These are phyloP conservation scores for Falco biarmicus DNA, from an alignment of 2,797 vertebrate genomes.

Conservation along the genomic window DNA sequence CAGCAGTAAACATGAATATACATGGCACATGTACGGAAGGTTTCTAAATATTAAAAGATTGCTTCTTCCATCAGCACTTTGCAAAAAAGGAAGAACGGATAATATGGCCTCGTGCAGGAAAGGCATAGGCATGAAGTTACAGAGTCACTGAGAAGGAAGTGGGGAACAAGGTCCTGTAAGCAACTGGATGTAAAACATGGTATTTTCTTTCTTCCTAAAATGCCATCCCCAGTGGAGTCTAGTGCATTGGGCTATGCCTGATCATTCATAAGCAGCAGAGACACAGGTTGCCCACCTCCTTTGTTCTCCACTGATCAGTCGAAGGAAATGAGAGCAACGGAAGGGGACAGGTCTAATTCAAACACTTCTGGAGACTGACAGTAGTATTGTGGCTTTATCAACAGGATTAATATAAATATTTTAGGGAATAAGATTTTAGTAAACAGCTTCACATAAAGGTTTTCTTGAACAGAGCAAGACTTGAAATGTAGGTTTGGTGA, in stretches of 20 bases:
- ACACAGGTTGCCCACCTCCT: background rate
- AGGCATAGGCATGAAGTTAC: background rate
- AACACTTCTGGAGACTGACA: background rate
- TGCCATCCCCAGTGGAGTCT: background rate
- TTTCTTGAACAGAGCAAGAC: background rate
- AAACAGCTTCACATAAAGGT: background rate
- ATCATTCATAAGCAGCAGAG: background rate
- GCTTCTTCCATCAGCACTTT: background rate
- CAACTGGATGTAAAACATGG: background rate
- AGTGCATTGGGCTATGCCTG: background rate
- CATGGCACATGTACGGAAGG: background rate
- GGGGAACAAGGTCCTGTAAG: background rate
- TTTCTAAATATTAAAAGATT: background rate
- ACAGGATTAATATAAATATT: background rate
- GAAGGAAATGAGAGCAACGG: background rate
- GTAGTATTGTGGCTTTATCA: background rate
- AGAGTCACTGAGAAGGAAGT: background rate
- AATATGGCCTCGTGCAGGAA: background rate
- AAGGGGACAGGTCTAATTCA: background rate
- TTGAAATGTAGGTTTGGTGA: background rate
- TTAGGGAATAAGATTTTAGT: background rate
- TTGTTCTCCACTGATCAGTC: background rate
- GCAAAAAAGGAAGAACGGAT: background rate
- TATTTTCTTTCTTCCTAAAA: background rate
- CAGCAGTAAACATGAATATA: no score